Evolutionary conservation across 2,113 vertebrate genomes (phyloP), one percentile per base, ranked within the genome.

Genomic region (Catharus bicknelli): DNA sequence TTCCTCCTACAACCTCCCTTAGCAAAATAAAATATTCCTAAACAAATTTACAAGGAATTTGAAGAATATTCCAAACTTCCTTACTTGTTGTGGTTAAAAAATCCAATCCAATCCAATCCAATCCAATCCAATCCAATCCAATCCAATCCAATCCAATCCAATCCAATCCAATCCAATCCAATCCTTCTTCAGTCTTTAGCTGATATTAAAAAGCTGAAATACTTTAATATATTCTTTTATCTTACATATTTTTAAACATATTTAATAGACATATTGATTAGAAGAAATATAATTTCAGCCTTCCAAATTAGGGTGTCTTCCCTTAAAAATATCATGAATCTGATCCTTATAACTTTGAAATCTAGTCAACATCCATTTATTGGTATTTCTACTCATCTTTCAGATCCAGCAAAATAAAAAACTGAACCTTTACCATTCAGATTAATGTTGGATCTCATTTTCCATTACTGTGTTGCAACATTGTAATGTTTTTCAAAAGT

Each of bases 401-500:
- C 11, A 4, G 11, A 66, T 34, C 4, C 21, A 74, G 11, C 0
- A 90, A 50, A 76, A 80, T 40, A 8, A 7, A 82, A 80, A 83
- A 27, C 7, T 7, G 38, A 38, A 58, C 20, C 5, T 21, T 47
- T 85, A 13, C 4, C 25, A 6, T 29, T 83, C 40, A 86, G 25
- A 4, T 68, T 17, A 64, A 63, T 2, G 0, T 3, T 47, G 10
- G 7, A 27, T 50, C 38, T 79, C 7, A 47, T 68, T 51, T 80
- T 45, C 15, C 8, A 30, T 45, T 67, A 20, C 5, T 0, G 1
- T 42, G 3, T 50, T 48, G 2, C 5, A 48, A 19, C 34, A 6
- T 32, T 40, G 5, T 8, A 47, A 42, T 32, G 36, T 40, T 74
- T 85, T 61, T 7, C 17, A 16, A 8, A 7, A 42, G 8, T 61